phyloP scores from a whole-genome alignment of 2,797 vertebrate species.

The Pipistrellus kuhlii region DNA sequence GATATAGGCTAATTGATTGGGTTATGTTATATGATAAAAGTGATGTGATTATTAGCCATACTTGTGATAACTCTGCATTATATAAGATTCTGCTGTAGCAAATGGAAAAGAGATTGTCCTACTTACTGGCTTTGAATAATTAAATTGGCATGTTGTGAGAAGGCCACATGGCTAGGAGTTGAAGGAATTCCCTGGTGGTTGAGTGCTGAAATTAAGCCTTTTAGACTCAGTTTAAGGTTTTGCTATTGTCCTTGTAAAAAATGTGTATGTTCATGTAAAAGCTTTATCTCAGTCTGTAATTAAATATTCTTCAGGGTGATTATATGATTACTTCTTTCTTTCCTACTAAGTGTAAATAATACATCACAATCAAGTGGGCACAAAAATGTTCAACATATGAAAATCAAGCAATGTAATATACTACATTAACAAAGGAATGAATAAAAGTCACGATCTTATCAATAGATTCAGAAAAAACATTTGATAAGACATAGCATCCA shows the following conservation, averaged over 20 bases:
- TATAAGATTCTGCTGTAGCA: not conserved
- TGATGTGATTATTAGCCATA: not conserved
- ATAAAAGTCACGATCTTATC: too few species aligned
- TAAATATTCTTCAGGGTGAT: constrained; percentile 32
- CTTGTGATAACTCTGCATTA: not conserved
- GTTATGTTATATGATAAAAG: not conserved
- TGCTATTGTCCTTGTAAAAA: constrained; percentile 29
- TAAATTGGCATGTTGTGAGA: not conserved
- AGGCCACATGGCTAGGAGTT: not conserved
- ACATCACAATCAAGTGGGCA: too few species aligned
- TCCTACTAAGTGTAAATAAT: not conserved
- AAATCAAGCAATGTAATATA: too few species aligned
- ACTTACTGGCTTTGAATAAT: not conserved
- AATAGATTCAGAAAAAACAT: too few species aligned
- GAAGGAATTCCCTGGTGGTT: not conserved
- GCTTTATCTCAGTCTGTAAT: not conserved
- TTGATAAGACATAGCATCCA: too few species aligned
- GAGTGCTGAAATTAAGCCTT: not conserved
- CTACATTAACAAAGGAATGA: too few species aligned
- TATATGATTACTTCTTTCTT: constrained; percentile 22
- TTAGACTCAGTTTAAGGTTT: not conserved
- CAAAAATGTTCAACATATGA: too few species aligned
- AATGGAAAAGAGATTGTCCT: not conserved
- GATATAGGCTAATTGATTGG: not conserved
- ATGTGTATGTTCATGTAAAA: not conserved